Evolutionary conservation across 2,888 invertebrate species (phyloP), one percentile per base, ranked within the genome.

Genomic region (Catocala nupta): DNA sequence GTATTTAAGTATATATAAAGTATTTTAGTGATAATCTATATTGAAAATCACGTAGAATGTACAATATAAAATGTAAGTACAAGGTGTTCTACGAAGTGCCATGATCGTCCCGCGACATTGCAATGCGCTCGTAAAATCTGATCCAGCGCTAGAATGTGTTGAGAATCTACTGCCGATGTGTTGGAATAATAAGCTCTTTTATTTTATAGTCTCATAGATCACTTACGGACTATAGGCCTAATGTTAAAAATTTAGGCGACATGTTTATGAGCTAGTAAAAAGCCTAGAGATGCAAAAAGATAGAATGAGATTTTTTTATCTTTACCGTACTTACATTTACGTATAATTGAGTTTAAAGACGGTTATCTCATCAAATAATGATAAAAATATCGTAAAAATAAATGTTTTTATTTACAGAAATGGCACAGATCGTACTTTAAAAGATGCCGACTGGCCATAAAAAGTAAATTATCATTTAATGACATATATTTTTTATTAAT

Each of bases 91-190:
- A 63, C 65, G 61, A 73, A 69, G 58, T 72, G 59, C 68, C 62
- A 75, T 79, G 77, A 78, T 80, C 76, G 78, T 70, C 70, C 7
- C 44, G 34, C 36, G 78, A 77, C 73, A 73, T 74, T 75, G 70
- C 70, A 63, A 68, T 53, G 44, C 72, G 71, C 61, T 80, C 85
- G 78, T 87, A 86, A 87, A 87, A 85, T 75, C 63, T 62, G 83
- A 86, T 77, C 78, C 73, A 57, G 45, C 61, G 59, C 48, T 49
- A 68, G 81, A 80, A 81, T 82, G 80, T 75, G 65, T 75, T 77
- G 78, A 70, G 74, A 79, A 76, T 77, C 73, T 74, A 67, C 70
- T 63, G 61, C 60, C 56, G 63, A 71, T 65, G 75, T 63, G 73
- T 81, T 80, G 77, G 71, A 78, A 80, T 83, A 80, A 81, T 77